phyloP scores from a whole-genome alignment of 1,140 invertebrate genomes.

The Hypsibius dujardini region DNA sequence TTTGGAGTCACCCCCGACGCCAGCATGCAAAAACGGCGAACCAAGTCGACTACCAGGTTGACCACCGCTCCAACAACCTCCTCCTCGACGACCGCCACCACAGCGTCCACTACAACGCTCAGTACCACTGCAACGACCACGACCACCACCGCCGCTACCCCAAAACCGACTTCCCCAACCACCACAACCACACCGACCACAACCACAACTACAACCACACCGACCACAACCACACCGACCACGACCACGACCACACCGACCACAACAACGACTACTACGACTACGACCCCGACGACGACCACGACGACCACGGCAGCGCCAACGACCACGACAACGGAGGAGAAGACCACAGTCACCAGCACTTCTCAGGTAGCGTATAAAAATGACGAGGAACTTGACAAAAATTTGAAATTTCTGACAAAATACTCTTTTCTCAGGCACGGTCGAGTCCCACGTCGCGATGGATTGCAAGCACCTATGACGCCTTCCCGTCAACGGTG shows the following conservation, averaged over 20 bases:
- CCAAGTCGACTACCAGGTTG: background rate
- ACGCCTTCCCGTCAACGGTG: background rate
- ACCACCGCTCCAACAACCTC: constrained; percentile 1
- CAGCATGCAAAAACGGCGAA: background rate
- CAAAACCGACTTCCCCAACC: background rate
- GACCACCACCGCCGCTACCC: background rate
- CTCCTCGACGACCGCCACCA: background rate
- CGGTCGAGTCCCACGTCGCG: background rate
- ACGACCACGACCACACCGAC: background rate
- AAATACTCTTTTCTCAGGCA: too few species aligned
- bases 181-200: background rate
- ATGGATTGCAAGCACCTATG: background rate
- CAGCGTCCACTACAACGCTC: background rate
- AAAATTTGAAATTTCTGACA: too few species aligned
- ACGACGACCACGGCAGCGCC: background rate
- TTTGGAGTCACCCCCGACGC: background rate
- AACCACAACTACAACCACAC: background rate
- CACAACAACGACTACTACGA: background rate
- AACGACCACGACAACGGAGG: background rate
- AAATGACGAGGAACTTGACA: too few species aligned
- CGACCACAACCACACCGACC: constrained; percentile 1
- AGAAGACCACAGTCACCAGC: background rate
- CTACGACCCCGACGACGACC: background rate
- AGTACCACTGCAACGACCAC: background rate
- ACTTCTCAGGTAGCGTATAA: background rate